phyloP scores from a whole-genome alignment of 2,113 vertebrate genomes.

The Spea multiplicata region DNA sequence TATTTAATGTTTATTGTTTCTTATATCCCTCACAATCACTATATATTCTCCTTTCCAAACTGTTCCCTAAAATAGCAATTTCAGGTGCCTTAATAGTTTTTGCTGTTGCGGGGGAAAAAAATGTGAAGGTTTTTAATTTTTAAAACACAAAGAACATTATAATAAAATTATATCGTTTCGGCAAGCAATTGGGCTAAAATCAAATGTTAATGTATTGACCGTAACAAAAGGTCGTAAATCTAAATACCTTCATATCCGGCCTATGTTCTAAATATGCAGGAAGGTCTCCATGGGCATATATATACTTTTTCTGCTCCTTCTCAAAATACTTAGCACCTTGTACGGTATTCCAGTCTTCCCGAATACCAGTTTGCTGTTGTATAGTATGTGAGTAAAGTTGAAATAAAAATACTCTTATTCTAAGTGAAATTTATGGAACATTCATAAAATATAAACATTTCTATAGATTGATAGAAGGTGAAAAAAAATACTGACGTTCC shows the following conservation, averaged over 20 bases:
- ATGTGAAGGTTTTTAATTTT: not conserved
- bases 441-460: too few relatives aligned
- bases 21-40: constrained; percentile 34
- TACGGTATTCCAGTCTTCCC: too few relatives aligned
- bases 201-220: not conserved
- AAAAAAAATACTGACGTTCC: too few relatives aligned
- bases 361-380: too few relatives aligned
- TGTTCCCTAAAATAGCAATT: constrained; percentile 32
- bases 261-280: constrained; percentile 1
- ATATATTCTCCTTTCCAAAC: constrained; percentile 27
- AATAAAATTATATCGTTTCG: not conserved
- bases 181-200: not conserved
- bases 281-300: not conserved
- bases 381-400: too few relatives aligned
- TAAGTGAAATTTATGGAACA: too few relatives aligned
- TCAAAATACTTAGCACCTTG: too few relatives aligned
- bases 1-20: constrained; percentile 45
- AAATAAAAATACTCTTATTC: too few relatives aligned
- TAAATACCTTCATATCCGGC: constrained; percentile 23
- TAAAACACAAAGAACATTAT: not conserved
- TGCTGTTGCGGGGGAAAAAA: not conserved
- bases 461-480: too few relatives aligned
- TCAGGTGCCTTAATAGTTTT: constrained; percentile 44
- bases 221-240: constrained; percentile 4
- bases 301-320: too few relatives aligned